Percentiles rank a stretch among this genome's conserved stretches.
These are phyloP conservation scores for Sebastes goodei DNA, from an alignment of 2,797 vertebrate species.

Conservation along the genomic window DNA sequence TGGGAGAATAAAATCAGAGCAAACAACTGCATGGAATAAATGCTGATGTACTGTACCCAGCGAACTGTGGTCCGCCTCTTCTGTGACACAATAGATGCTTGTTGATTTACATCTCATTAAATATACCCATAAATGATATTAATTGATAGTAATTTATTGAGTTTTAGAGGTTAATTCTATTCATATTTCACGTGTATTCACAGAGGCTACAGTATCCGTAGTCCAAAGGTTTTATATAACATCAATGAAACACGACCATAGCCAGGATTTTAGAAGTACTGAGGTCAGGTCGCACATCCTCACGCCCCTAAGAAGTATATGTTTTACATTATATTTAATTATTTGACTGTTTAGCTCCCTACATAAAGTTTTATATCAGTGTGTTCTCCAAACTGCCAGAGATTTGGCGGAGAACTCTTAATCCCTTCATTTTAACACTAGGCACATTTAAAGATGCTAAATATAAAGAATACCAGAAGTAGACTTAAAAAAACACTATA, in stretches of 20 bases:
- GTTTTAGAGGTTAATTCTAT: background rate
- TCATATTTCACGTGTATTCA: background rate
- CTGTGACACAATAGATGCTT: background rate
- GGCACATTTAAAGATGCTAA: background rate
- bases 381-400: background rate
- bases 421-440: background rate
- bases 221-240: background rate
- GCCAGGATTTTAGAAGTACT: background rate
- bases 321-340: background rate
- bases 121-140: background rate
- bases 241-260: background rate
- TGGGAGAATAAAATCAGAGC: constrained; percentile 90
- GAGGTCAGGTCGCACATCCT: background rate
- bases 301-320: background rate
- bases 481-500: no score
- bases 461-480: background rate
- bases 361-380: background rate
- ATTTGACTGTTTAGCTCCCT: background rate
- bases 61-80: constrained; percentile 25
- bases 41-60: constrained; percentile 90
- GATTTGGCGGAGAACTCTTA: no score
- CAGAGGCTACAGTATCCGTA: background rate
- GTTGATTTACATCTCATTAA: background rate
- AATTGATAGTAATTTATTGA: background rate
- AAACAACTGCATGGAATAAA: constrained; percentile 97